A percentile compares a stretch with the other conserved stretches of the same genome.
These are phyloP conservation scores for Nannoperca australis DNA, from an alignment of 2,797 vertebrate genomes.

Conservation along the genomic window DNA sequence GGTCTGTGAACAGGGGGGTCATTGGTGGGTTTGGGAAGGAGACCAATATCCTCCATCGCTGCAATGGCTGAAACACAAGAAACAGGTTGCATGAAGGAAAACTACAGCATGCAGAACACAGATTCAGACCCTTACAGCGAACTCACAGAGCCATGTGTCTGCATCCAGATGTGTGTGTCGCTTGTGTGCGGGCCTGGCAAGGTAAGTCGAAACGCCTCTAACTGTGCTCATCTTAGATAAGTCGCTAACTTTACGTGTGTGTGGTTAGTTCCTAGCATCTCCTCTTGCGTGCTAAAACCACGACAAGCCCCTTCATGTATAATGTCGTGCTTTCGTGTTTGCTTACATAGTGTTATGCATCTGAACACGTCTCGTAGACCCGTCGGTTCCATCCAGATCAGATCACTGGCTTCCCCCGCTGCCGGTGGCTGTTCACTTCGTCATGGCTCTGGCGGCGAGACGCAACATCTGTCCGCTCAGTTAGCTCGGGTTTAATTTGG, in stretches of 20 bases:
- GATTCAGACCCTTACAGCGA: background rate
- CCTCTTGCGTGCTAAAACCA: background rate
- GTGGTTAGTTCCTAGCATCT: background rate
- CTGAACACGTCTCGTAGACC: slow-evolving; percentile 66
- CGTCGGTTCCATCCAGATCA: slow-evolving; percentile 61
- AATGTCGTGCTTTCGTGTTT: background rate
- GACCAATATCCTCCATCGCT: slow-evolving; percentile 67
- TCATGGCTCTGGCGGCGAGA: background rate
- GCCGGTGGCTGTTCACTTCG: slow-evolving; percentile 26
- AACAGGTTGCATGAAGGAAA: background rate
- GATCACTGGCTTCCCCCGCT: background rate
- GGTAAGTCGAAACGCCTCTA: background rate
- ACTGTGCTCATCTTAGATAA: rapidly evolving
- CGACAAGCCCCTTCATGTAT: background rate
- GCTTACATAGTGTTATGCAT: slow-evolving; percentile 64
- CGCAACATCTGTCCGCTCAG: background rate
- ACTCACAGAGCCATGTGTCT: slow-evolving; percentile 9
- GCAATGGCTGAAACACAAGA: slow-evolving; percentile 52
- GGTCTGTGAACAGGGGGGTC: slow-evolving; percentile 38
- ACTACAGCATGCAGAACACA: background rate
- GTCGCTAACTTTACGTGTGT: background rate
- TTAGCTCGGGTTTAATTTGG: background rate
- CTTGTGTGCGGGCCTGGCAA: slow-evolving; percentile 14
- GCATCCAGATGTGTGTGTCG: slow-evolving; percentile 39
- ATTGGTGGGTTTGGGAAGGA: slow-evolving; percentile 43